Base-by-base conservation (phyloP, 2,113 vertebrate genomes). In the Semnornis frantzii region DNA sequence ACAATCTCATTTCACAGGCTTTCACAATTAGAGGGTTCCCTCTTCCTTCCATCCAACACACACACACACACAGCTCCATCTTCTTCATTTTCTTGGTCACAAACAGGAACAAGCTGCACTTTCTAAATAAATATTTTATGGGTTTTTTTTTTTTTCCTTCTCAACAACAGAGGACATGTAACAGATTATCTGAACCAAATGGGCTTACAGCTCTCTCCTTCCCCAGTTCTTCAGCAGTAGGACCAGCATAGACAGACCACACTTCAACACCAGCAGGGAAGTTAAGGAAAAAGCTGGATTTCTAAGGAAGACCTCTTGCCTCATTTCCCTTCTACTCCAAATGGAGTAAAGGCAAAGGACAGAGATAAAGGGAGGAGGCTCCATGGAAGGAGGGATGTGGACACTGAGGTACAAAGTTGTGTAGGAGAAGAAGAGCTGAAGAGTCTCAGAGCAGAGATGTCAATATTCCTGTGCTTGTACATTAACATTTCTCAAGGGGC, bases 21-120 rank as follows among this genome's bases (percentile, higher is more conserved):
- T 92, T 82, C 77, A n/a, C 87, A 84, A 92, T 92, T 93, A 87
- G 6, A 85, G 46, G 21, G 39, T 34, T 74, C 58, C 48, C 73
- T 39, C 52, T 69, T 27, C 71, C 31, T 81, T 59, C 65, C 86
- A 63, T 69, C 85, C 64, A 83, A 75, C 95, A 94, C 48, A 21
- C 84, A 73, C 92, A 87, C 84, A 73, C 84, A 74, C 92, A 87
- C 89, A 95, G 89, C 73, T 92, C 79, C 65, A 18, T 63, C 78
- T 74, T 92, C 74, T 48, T 89, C 87, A 95, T 96, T 96, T 54
- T 65, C 83, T 90, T 83, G 75, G 31, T 90, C 92, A 75, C 65
- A 93, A 97, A 97, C 92, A 59, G 82, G 80, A 97, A 95, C 92
- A 97, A 96, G 92, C 87, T 96, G 94, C 84, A 93, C 78, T 92